Evolutionary conservation across 2,113 vertebrate species (phyloP), one percentile per base, ranked within the genome.

Genomic region (Lepus timidus): DNA sequence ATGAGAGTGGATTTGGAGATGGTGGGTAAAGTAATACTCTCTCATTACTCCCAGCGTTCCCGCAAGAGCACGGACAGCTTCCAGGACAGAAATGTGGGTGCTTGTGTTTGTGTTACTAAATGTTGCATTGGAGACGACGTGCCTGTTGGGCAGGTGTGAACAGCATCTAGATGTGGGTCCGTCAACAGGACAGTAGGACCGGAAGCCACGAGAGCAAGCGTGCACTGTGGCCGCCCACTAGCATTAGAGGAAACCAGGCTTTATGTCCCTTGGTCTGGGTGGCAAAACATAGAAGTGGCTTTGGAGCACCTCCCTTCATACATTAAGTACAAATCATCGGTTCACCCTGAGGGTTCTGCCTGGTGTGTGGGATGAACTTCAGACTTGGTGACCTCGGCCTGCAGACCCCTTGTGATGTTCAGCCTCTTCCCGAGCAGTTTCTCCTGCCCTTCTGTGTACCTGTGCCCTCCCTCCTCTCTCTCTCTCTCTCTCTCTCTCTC

Each of bases 1-100:
- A 31, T 65, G 76, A 87, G 90, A 95, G 93, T 96, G 81, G 61
- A 95, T 96, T 96, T 92, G 76, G 83, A 96, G 74, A 93, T 96
- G 80, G 93, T 94, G 95, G 96, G 93, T 96, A 96, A 76, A 97
- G 89, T 85, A 93, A 61, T 55, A 81, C n/a, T 71, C 74, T 73
- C 14, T 52, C 75, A 49, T 89, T 94, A 75, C 71, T 96, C 96
- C 74, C 82, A 85, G 33, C 70, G 80, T 93, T 94, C 85, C 94
- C 94, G 27, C 33, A 88, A 83, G 87, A 85, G 85, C 51, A 51
- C 1, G 58, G 68, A 65, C 55, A 29, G 1, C 91, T 87, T 93
- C 51, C 51, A 90, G 73, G 76, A 78, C 78, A 94, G 90, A 90
- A 74, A 81, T 91, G 58, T 76, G 65, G 80, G 70, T 76, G 29